These are phyloP conservation scores for Lateolabrax maculatus DNA, from an alignment of 2,797 vertebrate genomes.

Conservation along the genomic window DNA sequence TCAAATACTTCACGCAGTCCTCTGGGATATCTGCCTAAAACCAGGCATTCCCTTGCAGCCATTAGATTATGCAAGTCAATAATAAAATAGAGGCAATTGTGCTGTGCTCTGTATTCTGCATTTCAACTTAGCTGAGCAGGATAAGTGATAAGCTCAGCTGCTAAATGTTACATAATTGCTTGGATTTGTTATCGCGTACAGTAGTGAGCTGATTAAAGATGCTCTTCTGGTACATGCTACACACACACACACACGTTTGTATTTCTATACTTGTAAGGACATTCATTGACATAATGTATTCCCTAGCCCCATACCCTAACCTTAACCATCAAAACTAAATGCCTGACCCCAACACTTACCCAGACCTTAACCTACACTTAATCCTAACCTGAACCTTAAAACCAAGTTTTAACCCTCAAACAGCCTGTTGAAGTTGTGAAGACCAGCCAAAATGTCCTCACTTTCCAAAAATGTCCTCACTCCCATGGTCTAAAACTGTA, in stretches of 20 bases:
- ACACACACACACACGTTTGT: slow-evolving; percentile 32
- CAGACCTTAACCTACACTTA: too few species aligned
- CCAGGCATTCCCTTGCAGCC: slow-evolving; percentile 17
- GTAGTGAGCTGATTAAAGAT: slow-evolving; percentile 65
- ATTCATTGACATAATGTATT: too few species aligned
- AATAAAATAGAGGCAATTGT: slow-evolving; percentile 47
- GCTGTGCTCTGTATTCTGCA: slow-evolving; percentile 9
- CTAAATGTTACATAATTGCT: slow-evolving; percentile 61
- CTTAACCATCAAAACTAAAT: too few species aligned
- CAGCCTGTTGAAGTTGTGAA: too few species aligned
- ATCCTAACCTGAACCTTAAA: too few species aligned
- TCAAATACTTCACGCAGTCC: slow-evolving; percentile 32
- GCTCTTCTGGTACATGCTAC: slow-evolving; percentile 36
- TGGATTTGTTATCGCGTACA: slow-evolving; percentile 55
- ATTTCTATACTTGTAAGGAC: too few species aligned
- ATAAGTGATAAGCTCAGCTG: slow-evolving; percentile 54
- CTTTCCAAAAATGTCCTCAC: too few species aligned
- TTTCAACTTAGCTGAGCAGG: slow-evolving; percentile 42
- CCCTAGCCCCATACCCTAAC: too few species aligned
- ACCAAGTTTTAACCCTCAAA: too few species aligned
- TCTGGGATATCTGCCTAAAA: slow-evolving; percentile 10
- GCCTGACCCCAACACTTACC: too few species aligned
- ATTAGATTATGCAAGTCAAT: slow-evolving; percentile 52
- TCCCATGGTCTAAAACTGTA: too few species aligned
- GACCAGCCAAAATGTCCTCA: too few species aligned